phyloP scores from a whole-genome alignment of 2,888 invertebrate species.

The Idaea aversata region DNA sequence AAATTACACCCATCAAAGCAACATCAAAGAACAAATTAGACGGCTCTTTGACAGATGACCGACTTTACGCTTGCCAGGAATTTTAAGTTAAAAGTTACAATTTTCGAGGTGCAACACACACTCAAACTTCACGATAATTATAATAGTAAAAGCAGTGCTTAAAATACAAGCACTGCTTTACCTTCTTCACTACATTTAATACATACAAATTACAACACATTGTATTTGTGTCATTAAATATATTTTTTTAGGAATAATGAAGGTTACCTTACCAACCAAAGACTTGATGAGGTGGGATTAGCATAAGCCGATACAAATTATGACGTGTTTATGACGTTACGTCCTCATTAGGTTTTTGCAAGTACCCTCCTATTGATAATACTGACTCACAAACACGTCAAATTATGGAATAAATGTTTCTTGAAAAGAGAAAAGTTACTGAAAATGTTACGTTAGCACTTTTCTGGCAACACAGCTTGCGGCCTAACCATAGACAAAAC shows the following conservation, averaged over 20 bases:
- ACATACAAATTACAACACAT: too few species aligned
- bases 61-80: not conserved
- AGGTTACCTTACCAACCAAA: too few species aligned
- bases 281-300: too few species aligned
- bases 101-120: not conserved
- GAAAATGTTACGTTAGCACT: not conserved
- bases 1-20: constrained; percentile 51
- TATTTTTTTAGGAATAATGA: too few species aligned
- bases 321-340: too few species aligned
- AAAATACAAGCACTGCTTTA: too few species aligned
- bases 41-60: constrained; percentile 57
- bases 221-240: too few species aligned
- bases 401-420: not conserved
- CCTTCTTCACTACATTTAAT: too few species aligned
- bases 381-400: not conserved
- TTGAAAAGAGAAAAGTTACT: not conserved
- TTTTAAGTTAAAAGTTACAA: not conserved
- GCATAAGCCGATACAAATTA: too few species aligned
- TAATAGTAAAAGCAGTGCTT: too few species aligned
- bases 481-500: not conserved
- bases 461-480: not conserved
- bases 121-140: not conserved
- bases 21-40: constrained; percentile 29
- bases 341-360: too few species aligned
- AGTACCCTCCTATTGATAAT: too few species aligned